Conservation (phyloP, 1,140 invertebrate species). For the Nasonia giraulti region DNA sequence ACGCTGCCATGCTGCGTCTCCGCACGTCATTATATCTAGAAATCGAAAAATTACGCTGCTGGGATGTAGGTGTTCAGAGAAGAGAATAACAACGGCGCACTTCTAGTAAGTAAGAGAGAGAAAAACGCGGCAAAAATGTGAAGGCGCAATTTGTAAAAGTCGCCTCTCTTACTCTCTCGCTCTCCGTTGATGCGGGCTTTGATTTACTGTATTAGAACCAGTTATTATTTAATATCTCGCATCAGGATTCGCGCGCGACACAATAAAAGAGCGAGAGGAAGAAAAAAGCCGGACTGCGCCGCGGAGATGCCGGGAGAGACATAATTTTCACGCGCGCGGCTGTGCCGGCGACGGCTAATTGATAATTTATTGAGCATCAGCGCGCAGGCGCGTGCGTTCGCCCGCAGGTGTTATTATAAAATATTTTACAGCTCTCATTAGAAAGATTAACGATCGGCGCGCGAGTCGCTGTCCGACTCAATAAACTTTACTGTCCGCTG, state of each 20-base stretch:
- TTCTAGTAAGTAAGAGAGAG: conserved; percentile 36
- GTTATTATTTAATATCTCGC: conserved; percentile 42
- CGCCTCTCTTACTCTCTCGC: conserved; percentile 19
- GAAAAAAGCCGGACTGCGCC: background rate
- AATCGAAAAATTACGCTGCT: conserved; percentile 39
- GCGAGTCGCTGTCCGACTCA: conserved; percentile 43
- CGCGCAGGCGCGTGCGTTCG: background rate
- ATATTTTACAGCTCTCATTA: conserved; percentile 55
- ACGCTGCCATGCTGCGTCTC: too few species aligned
- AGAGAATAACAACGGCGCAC: conserved; percentile 8
- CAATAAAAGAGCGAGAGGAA: conserved; percentile 21
- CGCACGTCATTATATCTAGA: too few species aligned
- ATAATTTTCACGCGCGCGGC: conserved; percentile 38
- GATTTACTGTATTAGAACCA: conserved; percentile 46
- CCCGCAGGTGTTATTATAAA: conserved; percentile 53
- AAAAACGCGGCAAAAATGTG: conserved; percentile 54
- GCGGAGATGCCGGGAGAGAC: background rate
- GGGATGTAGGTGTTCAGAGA: conserved; percentile 7
- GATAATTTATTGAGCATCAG: conserved; percentile 52
- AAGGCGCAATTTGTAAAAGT: conserved; percentile 49
- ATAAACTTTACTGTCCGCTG: conserved; percentile 52
- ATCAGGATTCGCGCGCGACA: background rate
- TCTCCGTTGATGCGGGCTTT: background rate
- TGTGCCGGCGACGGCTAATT: conserved; percentile 37
- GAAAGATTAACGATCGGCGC: conserved; percentile 52